These are phyloP conservation scores for Pogonocichla stellata DNA, from an alignment of 2,113 vertebrate genomes.

Conservation along the genomic window DNA sequence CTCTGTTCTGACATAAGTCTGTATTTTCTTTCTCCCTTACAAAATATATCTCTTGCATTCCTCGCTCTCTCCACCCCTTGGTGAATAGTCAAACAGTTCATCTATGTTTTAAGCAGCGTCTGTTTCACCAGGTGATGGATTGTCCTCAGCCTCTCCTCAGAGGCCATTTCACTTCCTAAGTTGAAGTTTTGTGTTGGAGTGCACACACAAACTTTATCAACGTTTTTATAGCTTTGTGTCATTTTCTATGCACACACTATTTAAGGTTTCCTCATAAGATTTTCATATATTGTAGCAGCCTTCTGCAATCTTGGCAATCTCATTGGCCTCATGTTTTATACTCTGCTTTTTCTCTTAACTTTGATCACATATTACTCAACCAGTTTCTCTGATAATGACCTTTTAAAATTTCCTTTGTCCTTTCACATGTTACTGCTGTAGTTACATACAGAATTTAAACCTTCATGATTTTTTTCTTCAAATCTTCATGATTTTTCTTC, in stretches of 20 bases:
- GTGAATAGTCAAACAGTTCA: slow-evolving; percentile 27
- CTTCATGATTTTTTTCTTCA: neutral
- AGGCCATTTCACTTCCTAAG: neutral
- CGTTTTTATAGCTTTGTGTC: neutral
- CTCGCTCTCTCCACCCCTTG: neutral
- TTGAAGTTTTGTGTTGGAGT: neutral
- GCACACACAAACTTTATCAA: neutral
- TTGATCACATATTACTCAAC: neutral
- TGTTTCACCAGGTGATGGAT: slow-evolving; percentile 19
- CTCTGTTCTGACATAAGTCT: slow-evolving; percentile 25
- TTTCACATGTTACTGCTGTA: neutral
- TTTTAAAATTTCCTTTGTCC: neutral
- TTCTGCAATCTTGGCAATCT: neutral
- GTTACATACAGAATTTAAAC: neutral
- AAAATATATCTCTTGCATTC: slow-evolving; percentile 38
- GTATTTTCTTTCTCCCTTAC: slow-evolving; percentile 29
- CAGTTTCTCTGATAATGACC: neutral
- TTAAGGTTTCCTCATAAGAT: neutral
- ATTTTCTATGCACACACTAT: neutral
- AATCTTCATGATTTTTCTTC: neutral
- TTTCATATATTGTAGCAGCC: neutral
- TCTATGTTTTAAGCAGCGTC: neutral
- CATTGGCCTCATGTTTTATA: neutral
- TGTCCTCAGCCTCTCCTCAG: neutral
- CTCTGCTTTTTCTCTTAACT: neutral